Base-by-base conservation (phyloP, 2,113 vertebrate genomes). In the Oreochromis aureus region DNA sequence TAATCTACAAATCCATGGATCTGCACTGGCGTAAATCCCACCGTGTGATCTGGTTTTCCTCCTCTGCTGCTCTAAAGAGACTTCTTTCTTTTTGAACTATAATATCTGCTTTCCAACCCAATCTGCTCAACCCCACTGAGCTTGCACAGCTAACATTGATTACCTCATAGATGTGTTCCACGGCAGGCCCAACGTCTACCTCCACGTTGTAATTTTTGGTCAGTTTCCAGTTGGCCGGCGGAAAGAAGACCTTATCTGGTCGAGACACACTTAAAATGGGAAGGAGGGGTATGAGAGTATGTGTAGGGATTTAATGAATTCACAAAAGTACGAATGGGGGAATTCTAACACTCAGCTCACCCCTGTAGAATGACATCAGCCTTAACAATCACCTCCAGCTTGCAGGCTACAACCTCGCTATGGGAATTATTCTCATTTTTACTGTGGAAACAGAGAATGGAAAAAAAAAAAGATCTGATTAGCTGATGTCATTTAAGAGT, bases 361-460 rank as follows among this genome's bases (percentile, higher is more conserved):
- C 98, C 97, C 4, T 97, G 97, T 2, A 98, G 92, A 19, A 97
- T 97, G 71, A 98, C 96, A 27, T 96, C 95, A 63, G 98, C 96
- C 81, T 94, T 93, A 44, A 97, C 97, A 55, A 97, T 96, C 71
- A 98, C 97, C 3, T 97, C 97, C 78, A 98, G 93, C 54, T 85
- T 95, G 87, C 97, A 96, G 10, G 96, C 90, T 4, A 97, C 97
- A 79, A 97, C 80, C n/a, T 98, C 97, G 12, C 98, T 99, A 41
- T 97, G 96, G 2, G 98, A 99, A 86, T 98, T 98, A 87, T 98
- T 98, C 93, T 97, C 96, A 90, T 99, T 99, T 96, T 98, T 98
- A 94, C 98, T 99, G 95, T 55, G 83, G 86, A 95, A 88, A 83
- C 66, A 73, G 9, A 89, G 54, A 76, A 22, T 69, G 46, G 30